These are phyloP conservation scores for Clupea harengus DNA, from an alignment of 2,113 vertebrate genomes.

Conservation along the genomic window DNA sequence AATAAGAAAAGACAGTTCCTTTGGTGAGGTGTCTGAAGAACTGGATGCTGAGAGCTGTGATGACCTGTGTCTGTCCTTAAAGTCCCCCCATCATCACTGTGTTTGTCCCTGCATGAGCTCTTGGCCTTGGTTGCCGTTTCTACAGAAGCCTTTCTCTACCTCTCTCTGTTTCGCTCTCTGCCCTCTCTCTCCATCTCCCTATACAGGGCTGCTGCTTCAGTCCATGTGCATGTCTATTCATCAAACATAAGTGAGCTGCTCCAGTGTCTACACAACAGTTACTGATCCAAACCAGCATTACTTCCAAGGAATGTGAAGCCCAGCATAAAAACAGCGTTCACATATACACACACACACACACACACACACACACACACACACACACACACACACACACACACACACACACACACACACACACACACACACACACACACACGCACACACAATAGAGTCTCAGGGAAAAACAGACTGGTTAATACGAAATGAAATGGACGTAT, in stretches of 20 bases:
- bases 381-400: too few species aligned
- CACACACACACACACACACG: too few species aligned
- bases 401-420: too few species aligned
- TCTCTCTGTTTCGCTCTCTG: not conserved
- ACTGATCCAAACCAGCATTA: not conserved
- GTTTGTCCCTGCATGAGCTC: not conserved
- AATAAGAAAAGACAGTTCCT: not conserved
- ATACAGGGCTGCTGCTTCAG: not conserved
- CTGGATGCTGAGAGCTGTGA: not conserved
- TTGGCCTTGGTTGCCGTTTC: not conserved
- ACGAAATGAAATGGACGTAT: too few species aligned
- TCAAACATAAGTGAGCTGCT: not conserved
- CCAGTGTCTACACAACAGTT: not conserved
- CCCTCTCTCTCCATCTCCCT: not conserved
- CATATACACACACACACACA: too few species aligned
- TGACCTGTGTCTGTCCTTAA: not conserved
- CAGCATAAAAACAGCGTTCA: too few species aligned
- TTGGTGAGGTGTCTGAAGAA: not conserved
- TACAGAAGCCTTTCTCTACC: not conserved
- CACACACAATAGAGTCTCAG: too few species aligned
- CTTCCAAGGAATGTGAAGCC: too few species aligned
- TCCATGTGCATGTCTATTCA: conserved; percentile 26
- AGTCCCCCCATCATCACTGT: not conserved
- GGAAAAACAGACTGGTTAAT: too few species aligned
- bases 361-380: too few species aligned